A percentile compares a stretch with the other conserved stretches of the same genome.
Evolutionary conservation across 2,113 vertebrate species (phyloP).

Genomic region (Vombatus ursinus): DNA sequence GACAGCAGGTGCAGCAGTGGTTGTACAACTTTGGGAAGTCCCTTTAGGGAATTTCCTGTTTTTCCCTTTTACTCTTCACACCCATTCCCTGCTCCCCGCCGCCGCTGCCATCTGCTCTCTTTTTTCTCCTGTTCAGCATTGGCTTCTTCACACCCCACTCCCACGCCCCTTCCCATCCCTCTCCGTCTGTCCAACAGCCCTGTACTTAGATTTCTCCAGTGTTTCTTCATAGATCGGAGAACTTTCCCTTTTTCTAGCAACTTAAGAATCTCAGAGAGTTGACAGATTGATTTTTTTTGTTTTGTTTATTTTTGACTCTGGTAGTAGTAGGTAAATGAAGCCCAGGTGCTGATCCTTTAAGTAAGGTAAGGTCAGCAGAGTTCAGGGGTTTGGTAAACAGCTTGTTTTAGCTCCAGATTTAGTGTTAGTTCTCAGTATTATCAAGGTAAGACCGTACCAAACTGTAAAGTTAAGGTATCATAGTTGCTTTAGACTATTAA

Average conservation of each 20-base stretch:
- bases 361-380: slow-evolving; percentile 42
- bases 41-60: slow-evolving; percentile 91
- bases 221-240: slow-evolving; percentile 79
- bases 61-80: slow-evolving; percentile 89
- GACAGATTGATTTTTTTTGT: slow-evolving; percentile 67
- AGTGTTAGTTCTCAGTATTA: slow-evolving; percentile 79
- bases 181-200: slow-evolving; percentile 87
- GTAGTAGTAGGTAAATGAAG: slow-evolving; percentile 69
- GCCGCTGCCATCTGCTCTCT: slow-evolving; percentile 87
- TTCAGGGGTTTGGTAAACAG: slow-evolving; percentile 74
- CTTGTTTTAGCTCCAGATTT: slow-evolving; percentile 77
- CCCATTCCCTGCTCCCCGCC: slow-evolving; percentile 88
- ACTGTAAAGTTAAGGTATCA: slow-evolving; percentile 16
- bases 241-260: slow-evolving; percentile 68
- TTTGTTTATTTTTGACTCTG: slow-evolving; percentile 56
- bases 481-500: slow-evolving; percentile 7
- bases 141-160: slow-evolving; percentile 90
- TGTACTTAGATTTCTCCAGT: slow-evolving; percentile 84
- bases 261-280: slow-evolving; percentile 77
- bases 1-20: slow-evolving; percentile 80
- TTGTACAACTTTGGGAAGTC: slow-evolving; percentile 88
- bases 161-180: slow-evolving; percentile 87
- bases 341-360: slow-evolving; percentile 65
- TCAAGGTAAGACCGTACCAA: slow-evolving; percentile 59
- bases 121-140: slow-evolving; percentile 87